A percentile compares a stretch with the other conserved stretches of the same genome.
These are phyloP conservation scores for Sepioteuthis lessoniana DNA, from an alignment of 2,888 invertebrate species.

Conservation along the genomic window DNA sequence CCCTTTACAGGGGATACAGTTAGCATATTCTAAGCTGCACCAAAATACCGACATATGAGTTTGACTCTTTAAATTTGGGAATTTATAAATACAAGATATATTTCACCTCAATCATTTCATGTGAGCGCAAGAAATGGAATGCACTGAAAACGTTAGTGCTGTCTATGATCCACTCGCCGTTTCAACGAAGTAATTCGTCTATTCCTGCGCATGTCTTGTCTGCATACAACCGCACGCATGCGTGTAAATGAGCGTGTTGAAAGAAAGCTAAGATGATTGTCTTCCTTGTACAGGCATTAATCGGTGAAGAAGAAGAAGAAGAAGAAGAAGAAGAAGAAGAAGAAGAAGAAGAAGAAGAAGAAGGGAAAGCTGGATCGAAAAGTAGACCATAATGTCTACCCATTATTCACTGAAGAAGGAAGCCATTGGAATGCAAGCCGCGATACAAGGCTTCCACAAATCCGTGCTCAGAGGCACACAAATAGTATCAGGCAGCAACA, in stretches of 20 bases:
- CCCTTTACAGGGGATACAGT: no score
- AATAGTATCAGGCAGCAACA: not conserved
- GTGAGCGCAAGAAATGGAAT: not conserved
- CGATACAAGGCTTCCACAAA: not conserved
- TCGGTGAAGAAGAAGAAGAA: no score
- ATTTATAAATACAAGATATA: no score
- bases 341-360: not conserved
- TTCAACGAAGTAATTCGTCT: not conserved
- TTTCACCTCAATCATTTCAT: no score
- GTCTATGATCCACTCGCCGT: not conserved
- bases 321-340: not conserved
- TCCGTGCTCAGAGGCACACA: not conserved
- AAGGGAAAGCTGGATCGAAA: not conserved
- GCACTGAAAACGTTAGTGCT: not conserved
- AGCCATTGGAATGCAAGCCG: not conserved
- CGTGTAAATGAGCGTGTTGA: not conserved
- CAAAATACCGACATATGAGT: no score
- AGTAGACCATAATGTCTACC: not conserved
- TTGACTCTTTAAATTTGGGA: no score
- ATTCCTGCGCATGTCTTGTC: not conserved
- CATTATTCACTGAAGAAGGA: constrained; percentile 33
- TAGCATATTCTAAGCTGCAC: no score
- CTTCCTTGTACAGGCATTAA: not conserved
- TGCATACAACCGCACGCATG: not conserved
- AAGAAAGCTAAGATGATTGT: not conserved